Base-by-base conservation (phyloP, 2,113 vertebrate genomes). In the Fregata magnificens region DNA sequence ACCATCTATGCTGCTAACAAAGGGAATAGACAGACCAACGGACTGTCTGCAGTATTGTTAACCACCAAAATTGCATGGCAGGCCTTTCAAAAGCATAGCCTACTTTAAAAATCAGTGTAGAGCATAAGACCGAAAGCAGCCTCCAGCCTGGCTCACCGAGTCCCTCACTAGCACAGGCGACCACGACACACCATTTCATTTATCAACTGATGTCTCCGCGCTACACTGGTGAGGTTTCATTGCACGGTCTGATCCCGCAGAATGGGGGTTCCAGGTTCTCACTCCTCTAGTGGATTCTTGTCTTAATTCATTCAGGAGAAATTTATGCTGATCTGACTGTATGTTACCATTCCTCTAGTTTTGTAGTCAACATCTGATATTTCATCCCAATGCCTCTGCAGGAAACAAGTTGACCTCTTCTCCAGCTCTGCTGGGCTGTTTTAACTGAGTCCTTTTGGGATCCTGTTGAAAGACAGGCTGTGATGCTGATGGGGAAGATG, bases 181-280 rank as follows among this genome's bases (percentile, higher is more conserved):
- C n/a, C n/a, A 3, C 2, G 0, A 47, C 3, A 1, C 7, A 18
- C 36, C 7, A 1, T 4, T 31, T 24, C 6, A 4, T 42, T 49
- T 22, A 52, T 22, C 34, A 31, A 1, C 16, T 17, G 40, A 21
- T 11, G 24, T 8, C 31, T 28, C 53, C 40, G 16, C 10, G 0
- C 28, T 8, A 7, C 55, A n/a, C 12, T 10, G 36, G 22, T 6
- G 67, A 44, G 59, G 32, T 9, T 50, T 50, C 1, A 0, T 16
- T n/a, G n/a, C 9, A 4, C 6, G 18, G 11, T 13, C 56, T 47
- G 15, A 17, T 72, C 70, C 70, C 7, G 3, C 10, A 40, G 28
- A 52, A 34, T 0, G 4, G n/a, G 15, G 15, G 26, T 38, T 14
- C 74, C 65, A 73, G 22, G 5, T 49, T 63, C 59, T 78, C 47